A percentile compares a stretch with the other conserved stretches of the same genome.
Evolutionary conservation across 1,140 invertebrate genomes (phyloP).

Genomic region (Oreohelix idahoensis): DNA sequence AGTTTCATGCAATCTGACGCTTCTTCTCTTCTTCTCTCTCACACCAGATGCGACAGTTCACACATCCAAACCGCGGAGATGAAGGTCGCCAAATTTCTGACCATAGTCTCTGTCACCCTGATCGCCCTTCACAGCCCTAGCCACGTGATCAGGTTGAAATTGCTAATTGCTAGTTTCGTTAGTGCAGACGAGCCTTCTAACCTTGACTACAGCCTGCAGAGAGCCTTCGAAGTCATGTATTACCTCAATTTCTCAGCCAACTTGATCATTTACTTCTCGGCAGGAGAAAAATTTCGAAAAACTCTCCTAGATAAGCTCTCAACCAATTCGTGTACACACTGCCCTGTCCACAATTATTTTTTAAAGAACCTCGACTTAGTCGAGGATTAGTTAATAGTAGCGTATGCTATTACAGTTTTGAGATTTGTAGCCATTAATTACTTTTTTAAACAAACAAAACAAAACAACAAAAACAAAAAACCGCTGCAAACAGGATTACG

Average conservation of each 20-base stretch:
- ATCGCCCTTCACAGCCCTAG: constrained; percentile 34
- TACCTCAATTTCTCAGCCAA: constrained; percentile 38
- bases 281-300: constrained; percentile 10
- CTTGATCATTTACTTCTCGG: not conserved
- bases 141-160: constrained; percentile 23
- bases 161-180: constrained; percentile 19
- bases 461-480: no score
- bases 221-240: constrained; percentile 37
- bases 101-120: constrained; percentile 36
- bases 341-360: no score
- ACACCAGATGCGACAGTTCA: not conserved
- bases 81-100: constrained; percentile 28
- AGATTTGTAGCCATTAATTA: no score
- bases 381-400: no score
- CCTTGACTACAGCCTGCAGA: constrained; percentile 20
- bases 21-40: no score
- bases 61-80: not conserved
- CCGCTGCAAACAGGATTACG: no score
- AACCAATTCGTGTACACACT: not conserved
- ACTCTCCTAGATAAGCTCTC: not conserved
- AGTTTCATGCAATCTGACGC: no score
- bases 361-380: no score
- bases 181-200: not conserved
- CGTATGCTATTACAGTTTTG: no score
- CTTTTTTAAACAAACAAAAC: no score